These are phyloP conservation scores for Pinctada fucata DNA, from an alignment of 2,888 invertebrate genomes.

Conservation along the genomic window DNA sequence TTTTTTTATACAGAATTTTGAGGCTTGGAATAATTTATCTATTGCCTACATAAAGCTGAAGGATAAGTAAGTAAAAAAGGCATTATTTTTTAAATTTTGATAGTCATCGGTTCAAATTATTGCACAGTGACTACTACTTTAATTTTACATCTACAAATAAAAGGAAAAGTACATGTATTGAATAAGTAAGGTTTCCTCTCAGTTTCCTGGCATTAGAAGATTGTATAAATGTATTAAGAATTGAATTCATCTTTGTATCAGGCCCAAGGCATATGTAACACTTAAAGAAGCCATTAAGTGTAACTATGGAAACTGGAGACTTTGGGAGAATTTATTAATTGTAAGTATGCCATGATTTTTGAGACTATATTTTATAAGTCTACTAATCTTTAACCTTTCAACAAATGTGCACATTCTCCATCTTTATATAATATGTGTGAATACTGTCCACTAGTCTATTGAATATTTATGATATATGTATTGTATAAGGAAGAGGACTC, in stretches of 20 bases:
- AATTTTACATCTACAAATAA: too few relatives aligned
- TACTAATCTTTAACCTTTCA: neutral
- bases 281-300: slow-evolving; percentile 93
- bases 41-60: slow-evolving; percentile 93
- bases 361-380: neutral
- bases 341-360: slow-evolving; percentile 55
- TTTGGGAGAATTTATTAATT: slow-evolving; percentile 96
- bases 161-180: too few relatives aligned
- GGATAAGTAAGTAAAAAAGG: slow-evolving; percentile 82
- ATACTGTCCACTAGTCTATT: neutral
- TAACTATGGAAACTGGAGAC: slow-evolving; percentile 93
- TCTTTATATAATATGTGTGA: neutral
- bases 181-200: too few relatives aligned
- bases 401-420: neutral
- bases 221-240: too few relatives aligned
- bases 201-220: too few relatives aligned
- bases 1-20: slow-evolving; percentile 82
- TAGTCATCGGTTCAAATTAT: too few relatives aligned
- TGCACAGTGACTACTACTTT: too few relatives aligned
- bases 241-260: slow-evolving; percentile 41
- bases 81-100: neutral
- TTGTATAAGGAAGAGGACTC: too few relatives aligned
- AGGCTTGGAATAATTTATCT: slow-evolving; percentile 98
- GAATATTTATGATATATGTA: too few relatives aligned
- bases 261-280: slow-evolving; percentile 86